Percentiles rank a stretch among this genome's conserved stretches.
Conservation (phyloP, 2,113 vertebrate genomes). For the Craseonycteris thonglongyai region DNA sequence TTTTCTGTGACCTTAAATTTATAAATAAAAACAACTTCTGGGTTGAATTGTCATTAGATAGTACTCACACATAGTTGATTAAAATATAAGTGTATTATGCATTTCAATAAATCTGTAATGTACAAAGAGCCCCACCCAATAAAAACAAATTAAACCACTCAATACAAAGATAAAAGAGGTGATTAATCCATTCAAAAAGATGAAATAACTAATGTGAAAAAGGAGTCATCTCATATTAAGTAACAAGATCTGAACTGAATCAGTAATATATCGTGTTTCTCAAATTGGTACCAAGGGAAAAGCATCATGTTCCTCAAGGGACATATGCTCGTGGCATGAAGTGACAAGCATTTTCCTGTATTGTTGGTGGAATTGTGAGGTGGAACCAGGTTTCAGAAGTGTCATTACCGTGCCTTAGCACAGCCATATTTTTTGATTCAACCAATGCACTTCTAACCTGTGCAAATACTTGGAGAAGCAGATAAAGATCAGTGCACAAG, state of each 20-base stretch:
- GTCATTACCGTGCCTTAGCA: background rate
- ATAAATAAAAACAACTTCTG: background rate
- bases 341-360: background rate
- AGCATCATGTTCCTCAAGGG: background rate
- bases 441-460: background rate
- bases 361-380: background rate
- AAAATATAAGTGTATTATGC: background rate
- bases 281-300: background rate
- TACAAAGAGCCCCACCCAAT: background rate
- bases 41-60: background rate
- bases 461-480: background rate
- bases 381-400: background rate
- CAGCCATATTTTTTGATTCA: background rate
- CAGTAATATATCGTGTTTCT: background rate
- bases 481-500: background rate
- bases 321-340: background rate
- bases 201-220: background rate
- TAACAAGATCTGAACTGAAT: background rate
- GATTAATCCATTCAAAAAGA: background rate
- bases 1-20: background rate
- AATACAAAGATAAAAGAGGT: background rate
- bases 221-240: background rate
- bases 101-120: background rate
- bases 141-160: background rate
- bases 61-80: background rate